A percentile compares a stretch with the other conserved stretches of the same genome.
Conservation (phyloP, 1,140 invertebrate genomes). For the Drosophila lini region DNA sequence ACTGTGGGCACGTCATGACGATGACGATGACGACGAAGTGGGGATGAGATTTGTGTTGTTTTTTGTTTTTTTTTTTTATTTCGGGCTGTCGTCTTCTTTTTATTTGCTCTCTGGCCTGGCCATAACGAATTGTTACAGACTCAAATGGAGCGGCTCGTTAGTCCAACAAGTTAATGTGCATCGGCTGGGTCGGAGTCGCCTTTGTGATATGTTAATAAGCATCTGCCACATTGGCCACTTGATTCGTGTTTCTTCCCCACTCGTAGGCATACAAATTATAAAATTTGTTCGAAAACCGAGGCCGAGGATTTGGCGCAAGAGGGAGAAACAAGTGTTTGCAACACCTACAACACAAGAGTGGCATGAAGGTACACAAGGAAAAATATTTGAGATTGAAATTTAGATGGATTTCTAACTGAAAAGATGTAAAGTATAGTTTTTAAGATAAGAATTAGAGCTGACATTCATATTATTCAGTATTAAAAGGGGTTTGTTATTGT, state of each 20-base stretch:
- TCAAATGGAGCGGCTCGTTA: constrained; percentile 80
- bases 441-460: no score
- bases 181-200: constrained; percentile 40
- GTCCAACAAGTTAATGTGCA: constrained; percentile 79
- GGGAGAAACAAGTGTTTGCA: constrained; percentile 71
- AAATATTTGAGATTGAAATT: not conserved
- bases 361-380: constrained; percentile 1
- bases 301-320: constrained; percentile 49
- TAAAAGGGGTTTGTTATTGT: not conserved
- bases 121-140: constrained; percentile 81
- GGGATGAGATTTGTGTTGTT: constrained; percentile 55
- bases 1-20: constrained; percentile 73
- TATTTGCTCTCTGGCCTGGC: constrained; percentile 40
- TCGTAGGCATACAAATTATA: constrained; percentile 65
- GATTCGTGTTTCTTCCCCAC: constrained; percentile 37
- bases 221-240: constrained; percentile 70
- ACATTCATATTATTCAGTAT: no score
- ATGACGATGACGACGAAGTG: constrained; percentile 41
- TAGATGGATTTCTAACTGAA: no score
- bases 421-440: not conserved
- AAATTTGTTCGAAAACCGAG: constrained; percentile 44
- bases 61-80: constrained; percentile 29
- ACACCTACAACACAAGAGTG: constrained; percentile 68
- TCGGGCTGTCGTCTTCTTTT: constrained; percentile 6
- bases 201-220: constrained; percentile 81